Conservation (phyloP, 2,113 vertebrate species). For the Sebastes fasciatus region DNA sequence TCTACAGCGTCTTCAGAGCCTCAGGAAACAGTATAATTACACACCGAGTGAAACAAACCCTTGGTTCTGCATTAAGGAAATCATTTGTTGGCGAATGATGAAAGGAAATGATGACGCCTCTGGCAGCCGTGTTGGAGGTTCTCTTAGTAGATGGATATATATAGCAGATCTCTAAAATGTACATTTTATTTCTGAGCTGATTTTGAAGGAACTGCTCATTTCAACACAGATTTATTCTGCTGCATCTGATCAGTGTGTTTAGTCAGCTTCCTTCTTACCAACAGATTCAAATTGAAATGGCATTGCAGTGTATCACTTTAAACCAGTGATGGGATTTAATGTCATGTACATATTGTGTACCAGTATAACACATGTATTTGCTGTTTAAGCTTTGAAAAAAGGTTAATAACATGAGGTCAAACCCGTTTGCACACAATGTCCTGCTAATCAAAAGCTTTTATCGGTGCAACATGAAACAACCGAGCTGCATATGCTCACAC, state of each 20-base stretch:
- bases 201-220: not conserved
- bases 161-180: not conserved
- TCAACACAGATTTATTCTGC: not conserved
- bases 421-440: not conserved
- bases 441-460: not conserved
- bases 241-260: not conserved
- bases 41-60: not conserved
- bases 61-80: not conserved
- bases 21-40: not conserved
- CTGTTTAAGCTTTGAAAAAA: not conserved
- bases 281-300: not conserved
- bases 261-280: not conserved
- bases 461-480: not conserved
- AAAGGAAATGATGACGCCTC: not conserved
- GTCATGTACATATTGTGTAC: not conserved
- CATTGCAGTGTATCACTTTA: not conserved
- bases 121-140: not conserved
- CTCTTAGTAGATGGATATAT: not conserved
- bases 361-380: not conserved
- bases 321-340: not conserved
- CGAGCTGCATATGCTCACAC: not conserved
- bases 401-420: conserved; percentile 26
- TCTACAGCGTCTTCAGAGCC: not conserved
- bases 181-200: too few relatives aligned
- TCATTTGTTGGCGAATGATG: not conserved